A percentile compares a stretch with the other conserved stretches of the same genome.
Evolutionary conservation across 64 coral and sea anemone species (phyloP).

Genomic region (Pocillopora verrucosa): DNA sequence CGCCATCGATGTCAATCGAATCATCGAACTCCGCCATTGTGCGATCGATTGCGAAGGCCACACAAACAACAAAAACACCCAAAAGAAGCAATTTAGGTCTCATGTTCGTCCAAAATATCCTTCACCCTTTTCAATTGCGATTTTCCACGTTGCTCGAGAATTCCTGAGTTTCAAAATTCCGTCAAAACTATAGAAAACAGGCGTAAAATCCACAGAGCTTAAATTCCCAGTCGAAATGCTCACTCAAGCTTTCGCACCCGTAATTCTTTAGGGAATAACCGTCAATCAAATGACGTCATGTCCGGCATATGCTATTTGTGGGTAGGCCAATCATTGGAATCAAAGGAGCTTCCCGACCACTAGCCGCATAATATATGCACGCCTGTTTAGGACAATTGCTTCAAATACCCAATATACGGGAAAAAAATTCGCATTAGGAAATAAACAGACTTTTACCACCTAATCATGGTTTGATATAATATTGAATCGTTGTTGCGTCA

Average conservation of each 20-base stretch:
- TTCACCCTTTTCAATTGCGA: neutral
- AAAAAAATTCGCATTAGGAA: neutral
- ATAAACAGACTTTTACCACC: neutral
- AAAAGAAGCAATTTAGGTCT: constrained; percentile 26
- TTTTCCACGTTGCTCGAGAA: neutral
- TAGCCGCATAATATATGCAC: neutral
- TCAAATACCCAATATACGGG: neutral
- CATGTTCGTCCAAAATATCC: constrained; percentile 39
- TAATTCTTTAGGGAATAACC: constrained; percentile 16
- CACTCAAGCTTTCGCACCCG: constrained; percentile 28
- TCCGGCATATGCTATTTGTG: neutral
- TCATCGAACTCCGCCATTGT: constrained; percentile 39
- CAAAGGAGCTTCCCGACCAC: neutral
- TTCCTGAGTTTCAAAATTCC: neutral
- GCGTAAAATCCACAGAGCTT: neutral
- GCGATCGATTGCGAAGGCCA: neutral
- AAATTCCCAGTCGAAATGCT: neutral
- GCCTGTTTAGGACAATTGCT: neutral
- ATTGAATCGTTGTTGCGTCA: neutral
- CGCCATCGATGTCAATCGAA: constrained; percentile 27
- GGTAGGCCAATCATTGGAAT: constrained; percentile 12
- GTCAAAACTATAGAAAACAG: neutral
- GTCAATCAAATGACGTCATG: constrained; percentile 95
- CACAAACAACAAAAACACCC: neutral
- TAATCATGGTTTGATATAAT: neutral